These are phyloP conservation scores for Polydrusus tereticollis DNA, from an alignment of 2,888 invertebrate genomes.

Conservation along the genomic window DNA sequence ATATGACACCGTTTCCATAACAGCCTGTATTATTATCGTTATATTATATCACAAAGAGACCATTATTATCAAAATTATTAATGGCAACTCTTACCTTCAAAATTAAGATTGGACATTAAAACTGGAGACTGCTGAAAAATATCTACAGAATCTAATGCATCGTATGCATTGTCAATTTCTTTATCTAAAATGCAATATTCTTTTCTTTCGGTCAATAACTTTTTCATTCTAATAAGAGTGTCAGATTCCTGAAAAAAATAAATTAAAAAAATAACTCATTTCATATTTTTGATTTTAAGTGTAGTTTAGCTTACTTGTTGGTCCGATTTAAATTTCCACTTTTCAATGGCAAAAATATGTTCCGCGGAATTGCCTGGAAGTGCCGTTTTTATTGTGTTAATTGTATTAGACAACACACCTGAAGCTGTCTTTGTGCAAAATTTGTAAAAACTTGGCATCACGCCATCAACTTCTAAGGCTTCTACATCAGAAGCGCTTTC, in stretches of 20 bases:
- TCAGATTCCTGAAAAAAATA: constrained; percentile 63
- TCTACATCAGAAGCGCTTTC: constrained; percentile 53
- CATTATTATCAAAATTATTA: no score
- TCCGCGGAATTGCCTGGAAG: constrained; percentile 68
- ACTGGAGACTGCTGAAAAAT: constrained; percentile 57
- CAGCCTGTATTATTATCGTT: no score
- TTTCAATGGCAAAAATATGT: constrained; percentile 24
- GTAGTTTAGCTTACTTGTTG: constrained; percentile 23
- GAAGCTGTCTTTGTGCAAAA: constrained; percentile 83
- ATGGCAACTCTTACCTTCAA: constrained; percentile 53
- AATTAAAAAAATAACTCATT: not conserved
- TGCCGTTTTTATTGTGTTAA: constrained; percentile 82
- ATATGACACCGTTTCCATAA: no score
- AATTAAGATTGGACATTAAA: constrained; percentile 53
- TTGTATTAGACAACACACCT: constrained; percentile 77
- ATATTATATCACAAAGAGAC: no score
- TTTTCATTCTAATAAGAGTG: constrained; percentile 68
- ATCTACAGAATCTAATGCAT: constrained; percentile 74
- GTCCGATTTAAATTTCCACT: constrained; percentile 45
- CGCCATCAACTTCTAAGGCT: constrained; percentile 63
- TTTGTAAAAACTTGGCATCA: constrained; percentile 69
- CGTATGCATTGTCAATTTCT: constrained; percentile 73
- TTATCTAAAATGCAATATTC: constrained; percentile 66
- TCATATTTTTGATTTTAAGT: no score
- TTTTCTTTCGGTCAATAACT: constrained; percentile 70